These are phyloP conservation scores for Drosophila fungiperda DNA, from an alignment of 2,888 invertebrate genomes.

Conservation along the genomic window DNA sequence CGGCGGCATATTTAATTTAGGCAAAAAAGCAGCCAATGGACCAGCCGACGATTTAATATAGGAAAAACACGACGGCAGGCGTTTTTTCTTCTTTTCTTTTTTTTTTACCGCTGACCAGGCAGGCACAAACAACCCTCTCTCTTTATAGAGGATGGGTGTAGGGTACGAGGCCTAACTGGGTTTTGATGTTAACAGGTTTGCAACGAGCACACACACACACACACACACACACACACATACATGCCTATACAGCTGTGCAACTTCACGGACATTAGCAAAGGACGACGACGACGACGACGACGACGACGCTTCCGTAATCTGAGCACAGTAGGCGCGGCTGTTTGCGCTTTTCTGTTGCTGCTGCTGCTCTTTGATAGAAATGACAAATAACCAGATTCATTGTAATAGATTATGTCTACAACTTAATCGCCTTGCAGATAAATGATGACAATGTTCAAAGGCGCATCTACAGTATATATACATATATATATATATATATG, in stretches of 20 bases:
- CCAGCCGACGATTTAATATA: conserved; percentile 80
- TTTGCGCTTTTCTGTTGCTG: conserved; percentile 76
- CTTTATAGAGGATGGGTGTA: conserved; percentile 64
- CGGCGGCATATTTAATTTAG: conserved; percentile 75
- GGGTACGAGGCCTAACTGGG: conserved; percentile 68
- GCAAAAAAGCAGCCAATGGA: conserved; percentile 65
- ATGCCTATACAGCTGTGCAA: conserved; percentile 71
- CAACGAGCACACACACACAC: conserved; percentile 36
- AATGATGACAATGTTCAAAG: conserved; percentile 83
- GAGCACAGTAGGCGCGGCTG: conserved; percentile 84
- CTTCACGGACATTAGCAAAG: conserved; percentile 79
- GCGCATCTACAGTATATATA: conserved; percentile 36
- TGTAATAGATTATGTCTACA: conserved; percentile 85
- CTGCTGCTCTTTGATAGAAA: conserved; percentile 69
- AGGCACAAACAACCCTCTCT: conserved; percentile 71
- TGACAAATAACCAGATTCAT: conserved; percentile 85
- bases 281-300: conserved; percentile 25
- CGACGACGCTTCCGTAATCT: conserved; percentile 81
- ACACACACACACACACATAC: conserved; percentile 27
- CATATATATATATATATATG: neutral
- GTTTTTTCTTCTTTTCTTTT: conserved; percentile 38
- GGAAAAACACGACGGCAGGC: conserved; percentile 76
- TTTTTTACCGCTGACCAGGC: conserved; percentile 36
- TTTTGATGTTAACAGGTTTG: conserved; percentile 84
- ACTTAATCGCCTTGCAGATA: conserved; percentile 85